A percentile compares a stretch with the other conserved stretches of the same genome.
These are phyloP conservation scores for Limanda limanda DNA, from an alignment of 2,113 vertebrate species.

Conservation along the genomic window DNA sequence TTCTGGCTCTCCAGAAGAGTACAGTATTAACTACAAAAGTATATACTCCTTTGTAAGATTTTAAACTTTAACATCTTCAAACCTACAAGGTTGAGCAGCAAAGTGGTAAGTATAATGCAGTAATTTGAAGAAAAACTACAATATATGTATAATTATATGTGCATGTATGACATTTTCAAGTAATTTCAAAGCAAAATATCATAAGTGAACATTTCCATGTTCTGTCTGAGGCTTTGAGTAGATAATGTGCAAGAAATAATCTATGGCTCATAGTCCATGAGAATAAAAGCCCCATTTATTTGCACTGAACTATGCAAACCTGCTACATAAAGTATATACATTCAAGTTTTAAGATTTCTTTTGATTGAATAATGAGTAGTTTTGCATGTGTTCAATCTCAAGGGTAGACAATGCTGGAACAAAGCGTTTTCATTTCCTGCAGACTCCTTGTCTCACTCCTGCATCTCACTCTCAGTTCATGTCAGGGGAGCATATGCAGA, in stretches of 20 bases:
- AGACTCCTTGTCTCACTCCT: no score
- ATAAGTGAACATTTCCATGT: neutral
- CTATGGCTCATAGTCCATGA: slow-evolving; percentile 13
- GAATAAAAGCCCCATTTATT: neutral
- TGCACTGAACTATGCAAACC: slow-evolving; percentile 10
- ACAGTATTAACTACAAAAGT: slow-evolving; percentile 49
- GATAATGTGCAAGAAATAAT: slow-evolving; percentile 17
- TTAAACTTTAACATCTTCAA: neutral
- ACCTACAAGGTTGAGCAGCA: slow-evolving; percentile 37
- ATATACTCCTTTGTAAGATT: neutral
- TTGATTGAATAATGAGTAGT: slow-evolving; percentile 23
- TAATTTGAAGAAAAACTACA: slow-evolving; percentile 36
- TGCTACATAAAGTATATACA: slow-evolving; percentile 34
- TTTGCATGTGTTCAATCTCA: neutral
- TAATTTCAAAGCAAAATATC: neutral
- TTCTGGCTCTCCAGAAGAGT: slow-evolving; percentile 42
- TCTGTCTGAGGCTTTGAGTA: slow-evolving; percentile 34
- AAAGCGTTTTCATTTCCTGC: slow-evolving; percentile 50
- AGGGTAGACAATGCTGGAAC: slow-evolving; percentile 30
- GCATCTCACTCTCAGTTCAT: neutral
- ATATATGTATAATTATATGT: slow-evolving; percentile 2
- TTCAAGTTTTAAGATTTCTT: slow-evolving; percentile 66
- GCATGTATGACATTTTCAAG: neutral
- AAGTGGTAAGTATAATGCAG: slow-evolving; percentile 12
- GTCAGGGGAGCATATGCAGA: neutral